A percentile compares a stretch with the other conserved stretches of the same genome.
These are phyloP conservation scores for Poeciliopsis turrubarensis DNA, from an alignment of 2,113 vertebrate genomes.

Conservation along the genomic window DNA sequence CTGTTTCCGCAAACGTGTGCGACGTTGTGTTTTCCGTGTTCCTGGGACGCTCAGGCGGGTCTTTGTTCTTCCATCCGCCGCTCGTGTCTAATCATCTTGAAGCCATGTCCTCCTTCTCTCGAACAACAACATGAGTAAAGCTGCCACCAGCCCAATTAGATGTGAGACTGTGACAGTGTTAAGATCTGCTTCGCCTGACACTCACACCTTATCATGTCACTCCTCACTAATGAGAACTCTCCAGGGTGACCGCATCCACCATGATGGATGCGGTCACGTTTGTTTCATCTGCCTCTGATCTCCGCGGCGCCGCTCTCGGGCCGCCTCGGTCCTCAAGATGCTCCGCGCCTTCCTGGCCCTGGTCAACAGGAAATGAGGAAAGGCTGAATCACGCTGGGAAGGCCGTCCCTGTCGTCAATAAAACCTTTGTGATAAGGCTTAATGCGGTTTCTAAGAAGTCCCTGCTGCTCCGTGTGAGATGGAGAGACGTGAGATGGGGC, in stretches of 20 bases:
- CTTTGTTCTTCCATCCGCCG: constrained; percentile 28
- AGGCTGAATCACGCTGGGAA: constrained; percentile 56
- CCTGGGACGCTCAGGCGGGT: constrained; percentile 14
- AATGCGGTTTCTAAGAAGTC: constrained; percentile 30
- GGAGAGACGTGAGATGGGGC: background rate
- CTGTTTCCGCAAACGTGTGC: no score
- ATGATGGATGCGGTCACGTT: constrained; percentile 39
- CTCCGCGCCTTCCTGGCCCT: constrained; percentile 36
- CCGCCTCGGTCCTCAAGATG: background rate
- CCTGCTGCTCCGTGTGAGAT: background rate
- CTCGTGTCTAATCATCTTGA: constrained; percentile 12
- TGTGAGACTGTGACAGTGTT: constrained; percentile 34
- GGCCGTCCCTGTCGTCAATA: constrained; percentile 38
- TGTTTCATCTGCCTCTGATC: constrained; percentile 35
- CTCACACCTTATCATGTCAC: constrained; percentile 52
- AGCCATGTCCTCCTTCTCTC: background rate
- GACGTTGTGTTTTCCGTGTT: constrained; percentile 11
- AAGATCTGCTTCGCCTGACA: constrained; percentile 40
- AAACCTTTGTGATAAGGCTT: constrained; percentile 34
- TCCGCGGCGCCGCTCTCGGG: constrained; percentile 1
- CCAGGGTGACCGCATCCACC: background rate
- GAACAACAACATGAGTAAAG: constrained; percentile 28
- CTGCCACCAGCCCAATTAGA: constrained; percentile 45
- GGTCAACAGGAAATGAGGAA: constrained; percentile 69
- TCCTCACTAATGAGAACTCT: constrained; percentile 45